Conservation (phyloP, 2,113 vertebrate genomes). For the Pygoscelis antarcticus region DNA sequence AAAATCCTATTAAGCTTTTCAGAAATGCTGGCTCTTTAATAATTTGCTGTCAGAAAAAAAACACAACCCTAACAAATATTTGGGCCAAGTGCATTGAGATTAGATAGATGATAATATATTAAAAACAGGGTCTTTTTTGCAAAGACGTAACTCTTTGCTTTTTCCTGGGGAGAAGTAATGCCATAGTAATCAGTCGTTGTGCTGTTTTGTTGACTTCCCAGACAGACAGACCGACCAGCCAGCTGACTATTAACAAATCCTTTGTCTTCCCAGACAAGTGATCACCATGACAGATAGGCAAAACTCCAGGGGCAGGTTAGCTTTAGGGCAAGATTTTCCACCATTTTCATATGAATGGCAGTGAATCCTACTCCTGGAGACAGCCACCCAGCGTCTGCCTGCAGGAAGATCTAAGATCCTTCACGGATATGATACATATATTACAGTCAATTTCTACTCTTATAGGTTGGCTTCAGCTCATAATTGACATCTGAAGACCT, state of each 20-base stretch:
- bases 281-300: slow-evolving; percentile 28
- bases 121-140: background rate
- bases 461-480: background rate
- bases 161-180: slow-evolving; percentile 11
- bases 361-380: background rate
- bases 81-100: background rate
- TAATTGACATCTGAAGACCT: background rate
- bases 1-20: background rate
- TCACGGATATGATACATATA: background rate
- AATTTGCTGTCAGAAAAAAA: background rate
- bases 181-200: background rate
- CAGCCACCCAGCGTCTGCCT: background rate
- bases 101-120: background rate
- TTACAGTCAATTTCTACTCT: background rate
- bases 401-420: background rate
- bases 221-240: background rate
- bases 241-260: slow-evolving; percentile 25
- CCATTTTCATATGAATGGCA: slow-evolving; percentile 49
- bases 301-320: slow-evolving; percentile 44
- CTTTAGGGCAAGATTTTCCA: slow-evolving; percentile 63
- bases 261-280: background rate
- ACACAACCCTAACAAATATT: background rate
- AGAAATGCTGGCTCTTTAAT: background rate
- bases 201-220: background rate
- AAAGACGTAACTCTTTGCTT: background rate